Base-by-base conservation (phyloP, 2,888 invertebrate species). In the Tetheella fluctuosa region DNA sequence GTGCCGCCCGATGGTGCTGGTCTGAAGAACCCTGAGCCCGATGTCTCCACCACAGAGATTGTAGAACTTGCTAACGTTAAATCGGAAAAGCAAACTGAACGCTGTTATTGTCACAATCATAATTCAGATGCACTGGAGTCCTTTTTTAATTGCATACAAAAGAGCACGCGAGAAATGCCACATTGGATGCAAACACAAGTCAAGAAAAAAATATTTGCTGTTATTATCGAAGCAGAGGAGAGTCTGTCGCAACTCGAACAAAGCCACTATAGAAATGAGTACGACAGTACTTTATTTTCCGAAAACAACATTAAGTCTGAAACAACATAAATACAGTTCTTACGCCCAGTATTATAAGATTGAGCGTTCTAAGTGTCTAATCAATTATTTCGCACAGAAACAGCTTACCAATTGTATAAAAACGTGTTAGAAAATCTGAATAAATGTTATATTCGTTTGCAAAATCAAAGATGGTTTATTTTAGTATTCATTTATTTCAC, bases 171-270 rank as follows among this genome's bases (percentile, higher is more conserved):
- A 72, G 85, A 85, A 58, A 91, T 92, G 91, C 91, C 91, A 0
- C 76, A 68, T 13, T 90, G 88, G 89, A 90, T 92, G 89, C 91
- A 91, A 75, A 92, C 91, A 1, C 90, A 90, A 77, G 90, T 92
- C 0, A 92, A 92, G 68, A 92, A 91, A 69, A 92, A 88, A 73
- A 90, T 91, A 73, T 92, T 92, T 63, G 88, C 86, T 1, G 85
- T 91, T 4, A 86, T 92, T 20, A 91, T 91, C 60, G 89, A 91
- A 25, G 89, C 91, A 0, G 91, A 92, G 64, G 91, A 92, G 72
- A 75, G 74, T 52, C 69, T 91, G 8, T 84, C 88, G 1, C 48
- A 48, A 20, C 82, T 77, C 64, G 73, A 69, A 8, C 74, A 73
- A 54, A 58, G 57, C 20, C 7, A 61, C 15, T 59, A 64, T 12